Percentiles rank a stretch among this genome's conserved stretches.
Conservation (phyloP, 2,113 vertebrate species). For the Periophthalmus modestus region DNA sequence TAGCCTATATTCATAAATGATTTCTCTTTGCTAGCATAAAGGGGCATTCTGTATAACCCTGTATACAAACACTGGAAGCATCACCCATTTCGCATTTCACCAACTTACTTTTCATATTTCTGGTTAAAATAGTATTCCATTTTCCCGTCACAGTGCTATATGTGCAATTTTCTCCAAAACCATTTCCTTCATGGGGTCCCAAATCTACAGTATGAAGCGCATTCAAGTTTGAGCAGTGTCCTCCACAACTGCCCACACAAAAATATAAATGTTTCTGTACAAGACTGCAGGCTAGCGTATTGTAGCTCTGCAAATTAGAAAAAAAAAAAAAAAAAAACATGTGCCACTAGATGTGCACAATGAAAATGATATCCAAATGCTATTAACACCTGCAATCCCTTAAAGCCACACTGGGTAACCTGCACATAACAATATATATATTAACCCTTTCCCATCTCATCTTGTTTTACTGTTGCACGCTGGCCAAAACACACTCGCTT, state of each 20-base stretch:
- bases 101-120: conserved; percentile 33
- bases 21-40: conserved; percentile 67
- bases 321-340: neutral
- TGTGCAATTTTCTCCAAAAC: conserved; percentile 33
- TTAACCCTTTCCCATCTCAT: conserved; percentile 54
- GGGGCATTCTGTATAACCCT: conserved; percentile 66
- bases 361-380: conserved; percentile 45
- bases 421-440: conserved; percentile 41
- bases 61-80: conserved; percentile 71
- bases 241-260: conserved; percentile 38
- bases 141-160: conserved; percentile 55
- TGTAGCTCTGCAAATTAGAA: conserved; percentile 27
- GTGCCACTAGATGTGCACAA: conserved; percentile 51
- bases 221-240: conserved; percentile 51
- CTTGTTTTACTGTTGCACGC: conserved; percentile 43
- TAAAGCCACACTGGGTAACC: conserved; percentile 52
- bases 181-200: conserved; percentile 39
- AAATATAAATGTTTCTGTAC: conserved; percentile 49
- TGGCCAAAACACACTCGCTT: conserved; percentile 46
- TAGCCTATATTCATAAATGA: conserved; percentile 49
- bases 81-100: conserved; percentile 59
- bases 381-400: conserved; percentile 62
- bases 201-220: conserved; percentile 44
- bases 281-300: conserved; percentile 31
- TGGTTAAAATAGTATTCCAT: conserved; percentile 14